These are phyloP conservation scores for Macquaria australasica DNA, from an alignment of 2,113 vertebrate genomes.

Conservation along the genomic window DNA sequence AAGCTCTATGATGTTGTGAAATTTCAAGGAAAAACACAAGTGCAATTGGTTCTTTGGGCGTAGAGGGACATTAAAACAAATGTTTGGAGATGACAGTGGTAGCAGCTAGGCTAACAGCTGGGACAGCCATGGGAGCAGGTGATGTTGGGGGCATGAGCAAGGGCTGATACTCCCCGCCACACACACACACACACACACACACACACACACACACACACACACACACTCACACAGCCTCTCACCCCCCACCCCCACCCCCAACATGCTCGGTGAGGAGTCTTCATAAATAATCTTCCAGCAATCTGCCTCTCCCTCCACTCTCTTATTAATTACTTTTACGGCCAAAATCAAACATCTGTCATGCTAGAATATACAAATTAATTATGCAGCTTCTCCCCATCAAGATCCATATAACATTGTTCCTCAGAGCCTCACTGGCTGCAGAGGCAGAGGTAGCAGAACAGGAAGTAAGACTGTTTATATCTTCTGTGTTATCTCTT, in stretches of 20 bases:
- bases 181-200: conserved; percentile 25
- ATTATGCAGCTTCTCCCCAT: conserved; percentile 86
- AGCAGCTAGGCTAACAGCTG: conserved; percentile 72
- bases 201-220: background rate
- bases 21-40: background rate
- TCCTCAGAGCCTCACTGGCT: conserved; percentile 48
- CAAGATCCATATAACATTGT: conserved; percentile 73
- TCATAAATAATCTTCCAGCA: conserved; percentile 89
- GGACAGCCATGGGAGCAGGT: conserved; percentile 78
- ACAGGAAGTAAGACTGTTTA: background rate
- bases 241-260: conserved; percentile 46
- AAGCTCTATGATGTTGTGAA: background rate
- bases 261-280: conserved; percentile 79
- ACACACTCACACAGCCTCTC: conserved; percentile 15
- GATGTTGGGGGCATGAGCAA: conserved; percentile 68
- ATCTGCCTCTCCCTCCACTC: conserved; percentile 85
- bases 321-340: conserved; percentile 87
- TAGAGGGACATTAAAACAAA: conserved; percentile 36
- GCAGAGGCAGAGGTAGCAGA: background rate
- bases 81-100: conserved; percentile 27
- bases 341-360: conserved; percentile 90
- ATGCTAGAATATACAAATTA: conserved; percentile 87
- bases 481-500: background rate
- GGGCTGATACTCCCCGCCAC: conserved; percentile 46
- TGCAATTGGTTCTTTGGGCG: background rate